Evolutionary conservation across 2,888 invertebrate genomes (phyloP).

Genomic region (Chelonus formosanus): DNA sequence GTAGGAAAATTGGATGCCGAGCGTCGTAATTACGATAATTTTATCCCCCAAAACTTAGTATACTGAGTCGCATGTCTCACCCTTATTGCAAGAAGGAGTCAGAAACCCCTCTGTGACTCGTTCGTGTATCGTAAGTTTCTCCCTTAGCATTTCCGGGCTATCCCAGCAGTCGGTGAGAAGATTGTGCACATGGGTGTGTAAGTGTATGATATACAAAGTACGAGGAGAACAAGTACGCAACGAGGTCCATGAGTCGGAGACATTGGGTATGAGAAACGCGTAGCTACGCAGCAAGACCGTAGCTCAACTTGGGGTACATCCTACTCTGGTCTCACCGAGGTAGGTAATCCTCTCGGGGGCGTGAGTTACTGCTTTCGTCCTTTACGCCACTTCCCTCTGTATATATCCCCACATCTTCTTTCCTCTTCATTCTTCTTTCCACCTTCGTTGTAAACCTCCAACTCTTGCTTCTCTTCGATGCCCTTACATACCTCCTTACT

Average conservation of each 20-base stretch:
- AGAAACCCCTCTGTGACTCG: constrained; percentile 39
- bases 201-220: constrained; percentile 28
- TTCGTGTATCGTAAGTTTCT: constrained; percentile 56
- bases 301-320: constrained; percentile 59
- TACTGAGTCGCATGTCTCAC: constrained; percentile 11
- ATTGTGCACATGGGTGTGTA: constrained; percentile 27
- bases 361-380: constrained; percentile 58
- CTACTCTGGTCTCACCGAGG: constrained; percentile 56
- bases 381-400: constrained; percentile 45
- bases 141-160: constrained; percentile 43
- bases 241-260: constrained; percentile 56
- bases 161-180: constrained; percentile 30
- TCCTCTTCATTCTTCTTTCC: constrained; percentile 27
- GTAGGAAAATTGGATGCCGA: constrained; percentile 40
- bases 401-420: constrained; percentile 36
- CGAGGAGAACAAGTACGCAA: constrained; percentile 40
- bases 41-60: constrained; percentile 40
- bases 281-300: constrained; percentile 65
- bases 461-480: constrained; percentile 15
- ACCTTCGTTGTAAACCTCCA: constrained; percentile 11
- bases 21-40: constrained; percentile 53
- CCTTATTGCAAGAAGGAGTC: constrained; percentile 24
- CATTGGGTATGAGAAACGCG: constrained; percentile 65
- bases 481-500: constrained; percentile 9
- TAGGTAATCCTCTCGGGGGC: constrained; percentile 66